phyloP scores from a whole-genome alignment of 2,113 vertebrate species.

The Apus apus region DNA sequence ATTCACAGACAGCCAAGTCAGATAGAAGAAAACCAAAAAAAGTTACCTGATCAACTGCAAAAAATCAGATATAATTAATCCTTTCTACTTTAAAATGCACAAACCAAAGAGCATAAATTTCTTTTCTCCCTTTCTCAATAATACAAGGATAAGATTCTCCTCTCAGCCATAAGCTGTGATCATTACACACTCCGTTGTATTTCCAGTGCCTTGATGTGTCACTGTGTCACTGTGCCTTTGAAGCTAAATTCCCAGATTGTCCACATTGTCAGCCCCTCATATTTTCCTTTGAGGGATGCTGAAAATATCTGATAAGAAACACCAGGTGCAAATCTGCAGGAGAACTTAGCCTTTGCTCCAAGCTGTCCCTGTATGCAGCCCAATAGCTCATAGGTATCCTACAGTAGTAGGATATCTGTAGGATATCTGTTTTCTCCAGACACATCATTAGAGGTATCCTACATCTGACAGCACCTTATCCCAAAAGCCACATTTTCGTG shows the following conservation, averaged over 20 bases:
- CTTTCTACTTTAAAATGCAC: neutral
- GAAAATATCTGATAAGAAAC: neutral
- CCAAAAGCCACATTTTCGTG: neutral
- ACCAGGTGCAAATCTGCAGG: neutral
- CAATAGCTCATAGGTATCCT: neutral
- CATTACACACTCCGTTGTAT: neutral
- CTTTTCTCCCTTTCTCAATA: neutral
- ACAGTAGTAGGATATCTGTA: too few species aligned
- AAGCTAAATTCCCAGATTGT: neutral
- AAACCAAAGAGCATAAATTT: neutral
- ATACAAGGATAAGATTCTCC: neutral
- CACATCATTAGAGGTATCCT: neutral
- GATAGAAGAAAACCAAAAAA: neutral
- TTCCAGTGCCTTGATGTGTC: neutral
- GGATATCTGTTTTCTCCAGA: too few species aligned
- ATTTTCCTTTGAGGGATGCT: neutral
- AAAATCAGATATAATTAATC: neutral
- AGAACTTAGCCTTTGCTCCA: neutral
- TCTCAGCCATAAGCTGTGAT: neutral
- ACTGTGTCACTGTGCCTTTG: neutral
- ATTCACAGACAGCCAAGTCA: neutral
- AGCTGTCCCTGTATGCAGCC: accelerated
- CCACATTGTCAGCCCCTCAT: neutral
- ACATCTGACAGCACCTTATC: neutral
- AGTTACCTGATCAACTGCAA: neutral